phyloP scores from a whole-genome alignment of 2,113 vertebrate species.

The Gracilinanus agilis region DNA sequence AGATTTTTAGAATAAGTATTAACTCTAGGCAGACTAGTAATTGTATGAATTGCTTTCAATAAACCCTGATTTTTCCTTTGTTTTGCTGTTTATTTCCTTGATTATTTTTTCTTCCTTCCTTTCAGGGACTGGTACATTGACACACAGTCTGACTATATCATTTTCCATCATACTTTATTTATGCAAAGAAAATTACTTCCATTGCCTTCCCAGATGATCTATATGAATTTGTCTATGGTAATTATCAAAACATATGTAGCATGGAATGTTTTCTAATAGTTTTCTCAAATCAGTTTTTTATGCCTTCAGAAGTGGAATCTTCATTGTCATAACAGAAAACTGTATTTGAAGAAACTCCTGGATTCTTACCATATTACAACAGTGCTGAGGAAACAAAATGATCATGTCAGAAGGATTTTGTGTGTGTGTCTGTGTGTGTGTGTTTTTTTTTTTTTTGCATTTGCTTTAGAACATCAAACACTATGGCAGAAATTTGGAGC shows the following conservation, averaged over 20 bases:
- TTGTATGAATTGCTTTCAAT: background rate
- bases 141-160: background rate
- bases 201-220: background rate
- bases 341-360: background rate
- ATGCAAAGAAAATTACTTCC: background rate
- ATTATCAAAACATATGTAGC: background rate
- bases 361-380: background rate
- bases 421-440: too few relatives aligned
- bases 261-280: background rate
- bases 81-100: too few relatives aligned
- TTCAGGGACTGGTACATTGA: background rate
- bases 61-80: background rate
- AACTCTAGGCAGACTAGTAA: background rate
- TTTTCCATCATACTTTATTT: background rate
- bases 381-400: background rate
- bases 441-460: background rate
- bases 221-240: background rate
- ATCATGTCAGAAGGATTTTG: background rate
- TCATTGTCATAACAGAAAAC: background rate
- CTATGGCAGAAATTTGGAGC: background rate
- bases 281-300: background rate
- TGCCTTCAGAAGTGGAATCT: background rate
- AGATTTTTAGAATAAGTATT: background rate
- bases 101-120: too few relatives aligned
- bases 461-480: background rate